Base-by-base conservation (phyloP, 1,140 invertebrate species). In the Ceratina australensis region DNA sequence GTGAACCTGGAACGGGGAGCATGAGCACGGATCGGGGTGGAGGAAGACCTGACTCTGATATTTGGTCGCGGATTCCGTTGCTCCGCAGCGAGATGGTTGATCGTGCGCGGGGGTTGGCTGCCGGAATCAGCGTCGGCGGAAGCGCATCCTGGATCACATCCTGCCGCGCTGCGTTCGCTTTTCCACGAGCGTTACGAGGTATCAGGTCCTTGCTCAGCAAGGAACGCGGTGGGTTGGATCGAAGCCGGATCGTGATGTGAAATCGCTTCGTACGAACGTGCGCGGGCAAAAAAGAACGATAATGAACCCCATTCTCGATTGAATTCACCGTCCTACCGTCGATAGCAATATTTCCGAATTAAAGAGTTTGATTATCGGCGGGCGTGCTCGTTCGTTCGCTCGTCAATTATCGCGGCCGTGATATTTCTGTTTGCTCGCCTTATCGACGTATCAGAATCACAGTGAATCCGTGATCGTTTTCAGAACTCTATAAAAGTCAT, bases 191-290 rank as follows among this genome's bases (percentile, higher is more conserved):
- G 83, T 75, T 78, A 66, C 74, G 65, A 47, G 57, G 49, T 61
- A 77, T 78, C 60, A 59, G 69, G 57, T 79, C 72, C 76, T 84
- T 80, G 84, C 82, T 82, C 76, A 71, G 76, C 72, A 66, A 72
- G 66, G 68, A 59, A 28, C 49, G 3, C 61, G 56, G 15, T 57
- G 26, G 72, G 8, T 68, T 49, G 60, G 33, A 69, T 28, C 52
- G 47, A 16, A 49, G 15, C 52, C 59, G 66, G 61, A 78, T 86
- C 84, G 74, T 80, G 79, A 86, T 72, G 78, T 72, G 84, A 86
- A 86, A 86, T 77, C 82, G 86, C 85, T 83, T 84, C 80, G 74
- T 73, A 71, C 83, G 33, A 78, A 81, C 80, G 59, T 72, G 81
- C 24, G 13, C 28, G 20, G 28, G 18, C 42, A 26, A 50, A 28